Percentiles rank a stretch among this genome's conserved stretches.
Conservation (phyloP, 2,888 invertebrate species). For the Microctonus brassicae region DNA sequence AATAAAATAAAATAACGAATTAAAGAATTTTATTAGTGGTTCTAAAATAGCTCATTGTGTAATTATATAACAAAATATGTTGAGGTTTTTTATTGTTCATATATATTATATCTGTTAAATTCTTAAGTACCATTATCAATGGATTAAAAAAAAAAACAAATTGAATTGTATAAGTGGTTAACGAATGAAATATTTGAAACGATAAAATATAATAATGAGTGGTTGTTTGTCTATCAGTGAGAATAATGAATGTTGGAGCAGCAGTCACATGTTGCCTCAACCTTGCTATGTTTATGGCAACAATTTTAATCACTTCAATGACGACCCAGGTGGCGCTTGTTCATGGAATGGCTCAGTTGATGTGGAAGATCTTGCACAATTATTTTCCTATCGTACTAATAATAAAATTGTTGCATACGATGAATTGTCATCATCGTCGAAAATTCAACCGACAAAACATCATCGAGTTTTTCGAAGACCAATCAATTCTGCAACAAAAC, state of each 20-base stretch:
- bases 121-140: background rate
- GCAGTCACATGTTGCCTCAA: background rate
- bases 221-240: background rate
- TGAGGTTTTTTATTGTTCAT: background rate
- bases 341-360: conserved; percentile 49
- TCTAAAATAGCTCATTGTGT: background rate
- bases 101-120: background rate
- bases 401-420: background rate
- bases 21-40: background rate
- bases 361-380: conserved; percentile 58
- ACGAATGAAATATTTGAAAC: background rate
- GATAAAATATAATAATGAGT: background rate
- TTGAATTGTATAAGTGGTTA: background rate
- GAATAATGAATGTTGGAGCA: conserved; percentile 11
- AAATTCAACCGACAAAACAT: conserved; percentile 17
- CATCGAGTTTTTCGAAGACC: conserved; percentile 25
- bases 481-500: conserved; percentile 7
- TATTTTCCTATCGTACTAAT: conserved; percentile 1
- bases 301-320: background rate
- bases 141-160: background rate
- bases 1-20: background rate
- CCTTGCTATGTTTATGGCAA: conserved; percentile 1
- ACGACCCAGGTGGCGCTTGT: conserved; percentile 11
- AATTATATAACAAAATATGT: too few species aligned
- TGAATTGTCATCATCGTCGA: background rate